Base-by-base conservation (phyloP, 37 sponge, comb jelly and placozoan species). In the Axinella damicornis region DNA sequence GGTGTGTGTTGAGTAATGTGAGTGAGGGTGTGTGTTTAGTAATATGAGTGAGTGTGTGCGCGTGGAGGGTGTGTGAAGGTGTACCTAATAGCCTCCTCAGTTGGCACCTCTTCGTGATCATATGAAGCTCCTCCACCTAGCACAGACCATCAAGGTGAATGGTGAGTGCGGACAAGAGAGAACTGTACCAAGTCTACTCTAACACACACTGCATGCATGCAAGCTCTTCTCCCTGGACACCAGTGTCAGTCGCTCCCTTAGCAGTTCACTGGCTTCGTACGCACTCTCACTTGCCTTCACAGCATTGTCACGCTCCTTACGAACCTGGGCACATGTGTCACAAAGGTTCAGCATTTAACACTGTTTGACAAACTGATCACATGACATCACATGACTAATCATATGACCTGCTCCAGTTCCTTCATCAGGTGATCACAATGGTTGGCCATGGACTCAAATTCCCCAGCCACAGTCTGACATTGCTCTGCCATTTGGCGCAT, bases 201-300 rank as follows among this genome's bases (percentile, higher is more conserved):
- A n/a, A 40, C 65, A 6, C 1, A 92, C 92, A n/a, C 33, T 92
- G 83, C 11, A 12, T 54, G 31, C 36, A 20, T 24, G 92, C 92
- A 14, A 92, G 52, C 36, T 92, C 46, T 54, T 76, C 61, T 92
- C 92, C 64, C 87, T 82, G 13, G 67, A 65, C 0, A 87, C 57
- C 37, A 86, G 73, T 14, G 69, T 55, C 53, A 92, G 73, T 64
- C 82, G 71, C 66, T 87, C 79, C 22, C 35, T 76, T 36, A 92
- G 74, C 71, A 87, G 19, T 54, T 86, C 83, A 25, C 82, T 61
- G 24, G 72, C 83, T 55, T 92, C 87, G n/a, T 82, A 77, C 25
- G 87, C 87, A 75, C 68, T 77, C 34, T 82, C 87, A 72, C 87
- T 84, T 0, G 92, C 92, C 40, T 70, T 53, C 68, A 92, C 65